phyloP scores from a whole-genome alignment of 2,797 vertebrate species.

The Gila robusta region DNA sequence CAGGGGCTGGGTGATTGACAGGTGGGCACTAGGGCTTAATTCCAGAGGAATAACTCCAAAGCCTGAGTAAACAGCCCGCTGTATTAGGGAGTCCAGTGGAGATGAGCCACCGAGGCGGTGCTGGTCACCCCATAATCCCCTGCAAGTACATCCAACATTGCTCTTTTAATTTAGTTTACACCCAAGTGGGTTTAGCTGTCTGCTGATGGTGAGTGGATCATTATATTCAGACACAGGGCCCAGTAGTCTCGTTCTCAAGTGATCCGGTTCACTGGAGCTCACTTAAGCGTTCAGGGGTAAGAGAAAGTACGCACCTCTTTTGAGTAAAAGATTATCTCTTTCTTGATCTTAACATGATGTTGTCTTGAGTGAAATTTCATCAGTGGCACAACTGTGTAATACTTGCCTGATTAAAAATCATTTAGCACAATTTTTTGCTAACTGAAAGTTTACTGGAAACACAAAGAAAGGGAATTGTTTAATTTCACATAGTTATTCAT shows the following conservation, averaged over 20 bases:
- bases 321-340: not conserved
- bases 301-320: not conserved
- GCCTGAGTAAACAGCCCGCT: slow-evolving; percentile 71
- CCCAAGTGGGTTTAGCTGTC: slow-evolving; percentile 54
- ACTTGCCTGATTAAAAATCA: not conserved
- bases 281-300: slow-evolving; percentile 12
- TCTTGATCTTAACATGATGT: not conserved
- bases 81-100: slow-evolving; percentile 62
- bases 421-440: not conserved
- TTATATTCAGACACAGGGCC: slow-evolving; percentile 50
- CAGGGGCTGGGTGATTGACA: slow-evolving; percentile 69
- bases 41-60: slow-evolving; percentile 71
- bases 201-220: slow-evolving; percentile 51
- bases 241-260: slow-evolving; percentile 31
- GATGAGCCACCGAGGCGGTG: slow-evolving; percentile 45
- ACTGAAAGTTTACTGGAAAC: too few species aligned
- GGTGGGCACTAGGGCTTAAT: slow-evolving; percentile 74
- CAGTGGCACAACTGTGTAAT: not conserved
- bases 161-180: slow-evolving; percentile 66
- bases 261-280: slow-evolving; percentile 45
- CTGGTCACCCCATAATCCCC: slow-evolving; percentile 52
- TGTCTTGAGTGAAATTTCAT: not conserved
- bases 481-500: too few species aligned
- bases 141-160: slow-evolving; percentile 52
- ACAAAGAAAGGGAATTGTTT: too few species aligned